Conservation (phyloP, 2,888 invertebrate species). For the Eristalis tenax region DNA sequence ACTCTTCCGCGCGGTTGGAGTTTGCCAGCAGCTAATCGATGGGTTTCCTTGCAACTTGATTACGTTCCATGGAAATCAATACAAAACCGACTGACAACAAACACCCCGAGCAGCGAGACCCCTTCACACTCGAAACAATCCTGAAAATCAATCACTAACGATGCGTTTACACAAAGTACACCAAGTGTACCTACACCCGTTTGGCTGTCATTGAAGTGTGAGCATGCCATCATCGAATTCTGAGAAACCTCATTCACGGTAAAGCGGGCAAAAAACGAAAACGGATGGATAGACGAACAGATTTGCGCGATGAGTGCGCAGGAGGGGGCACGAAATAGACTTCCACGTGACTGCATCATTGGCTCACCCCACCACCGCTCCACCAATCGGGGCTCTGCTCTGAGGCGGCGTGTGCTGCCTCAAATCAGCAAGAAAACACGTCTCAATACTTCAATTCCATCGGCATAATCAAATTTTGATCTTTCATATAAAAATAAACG, state of each 20-base stretch:
- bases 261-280: neutral
- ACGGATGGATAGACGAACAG: neutral
- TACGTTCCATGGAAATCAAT: neutral
- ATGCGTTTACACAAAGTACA: neutral
- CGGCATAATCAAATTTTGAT: constrained; percentile 61
- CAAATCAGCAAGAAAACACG: constrained; percentile 59
- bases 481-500: constrained; percentile 44
- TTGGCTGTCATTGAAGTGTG: neutral
- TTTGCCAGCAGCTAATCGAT: neutral
- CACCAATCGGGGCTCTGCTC: neutral
- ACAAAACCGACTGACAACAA: neutral
- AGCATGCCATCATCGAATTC: neutral
- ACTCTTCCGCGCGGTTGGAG: neutral
- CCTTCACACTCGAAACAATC: neutral
- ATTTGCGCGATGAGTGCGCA: neutral
- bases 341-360: constrained; percentile 59
- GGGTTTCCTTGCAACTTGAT: neutral
- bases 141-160: neutral
- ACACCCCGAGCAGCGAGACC: neutral
- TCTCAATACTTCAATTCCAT: constrained; percentile 65
- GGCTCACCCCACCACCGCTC: constrained; percentile 17
- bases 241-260: neutral
- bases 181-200: neutral
- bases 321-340: neutral
- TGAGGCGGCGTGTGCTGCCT: neutral